These are phyloP conservation scores for Cladorhizidae sp. DNA, from an alignment of 37 sponge, comb jelly and placozoan genomes.

Conservation along the genomic window DNA sequence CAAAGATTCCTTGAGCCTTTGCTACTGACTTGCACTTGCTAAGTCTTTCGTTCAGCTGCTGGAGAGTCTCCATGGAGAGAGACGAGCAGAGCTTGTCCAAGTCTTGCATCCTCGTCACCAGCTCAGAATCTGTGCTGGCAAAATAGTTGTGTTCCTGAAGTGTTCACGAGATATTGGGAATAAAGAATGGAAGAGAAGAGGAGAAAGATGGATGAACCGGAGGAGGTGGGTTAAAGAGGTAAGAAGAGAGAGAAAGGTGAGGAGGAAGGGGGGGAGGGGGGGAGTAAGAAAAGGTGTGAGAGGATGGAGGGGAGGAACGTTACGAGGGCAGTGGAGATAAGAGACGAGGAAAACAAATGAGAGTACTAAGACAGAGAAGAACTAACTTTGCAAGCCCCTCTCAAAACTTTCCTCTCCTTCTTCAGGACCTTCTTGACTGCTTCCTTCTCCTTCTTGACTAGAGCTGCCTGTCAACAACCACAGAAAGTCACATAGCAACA, in stretches of 20 bases:
- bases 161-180: too few relatives aligned
- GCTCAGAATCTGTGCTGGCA: slow-evolving; percentile 32
- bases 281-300: too few relatives aligned
- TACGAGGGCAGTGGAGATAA: too few relatives aligned
- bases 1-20: slow-evolving; percentile 34
- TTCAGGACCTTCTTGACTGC: slow-evolving; percentile 67
- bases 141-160: slow-evolving; percentile 71
- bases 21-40: neutral
- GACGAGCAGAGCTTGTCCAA: slow-evolving; percentile 66
- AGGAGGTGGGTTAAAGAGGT: too few relatives aligned
- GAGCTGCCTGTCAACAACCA: slow-evolving; percentile 37
- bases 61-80: slow-evolving; percentile 49
- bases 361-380: neutral
- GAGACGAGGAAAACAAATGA: neutral
- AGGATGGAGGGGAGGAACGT: neutral
- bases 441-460: slow-evolving; percentile 73
- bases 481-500: too few relatives aligned
- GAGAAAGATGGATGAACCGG: neutral
- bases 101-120: slow-evolving; percentile 62
- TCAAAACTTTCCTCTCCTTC: slow-evolving; percentile 76
- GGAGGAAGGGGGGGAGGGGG: too few relatives aligned
- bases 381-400: slow-evolving; percentile 70
- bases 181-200: neutral
- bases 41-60: slow-evolving; percentile 34
- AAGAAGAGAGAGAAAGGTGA: too few relatives aligned